Conservation (phyloP, 2,113 vertebrate species). For the Capreolus pygargus region DNA sequence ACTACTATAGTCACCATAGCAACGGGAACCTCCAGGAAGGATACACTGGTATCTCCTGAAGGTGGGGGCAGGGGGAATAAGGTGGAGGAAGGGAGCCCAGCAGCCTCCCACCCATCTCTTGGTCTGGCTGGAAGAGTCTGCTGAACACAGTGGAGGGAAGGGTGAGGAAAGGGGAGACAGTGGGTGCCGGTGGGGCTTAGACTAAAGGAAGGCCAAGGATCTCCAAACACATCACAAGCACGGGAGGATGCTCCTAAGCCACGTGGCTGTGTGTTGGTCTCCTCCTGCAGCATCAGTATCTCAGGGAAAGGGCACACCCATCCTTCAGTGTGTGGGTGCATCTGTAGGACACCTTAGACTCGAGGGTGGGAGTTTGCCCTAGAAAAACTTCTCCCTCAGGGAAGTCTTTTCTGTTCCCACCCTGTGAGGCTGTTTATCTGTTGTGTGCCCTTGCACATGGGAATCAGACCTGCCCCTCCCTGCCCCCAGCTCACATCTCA, state of each 20-base stretch:
- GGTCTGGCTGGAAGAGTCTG: constrained; percentile 25
- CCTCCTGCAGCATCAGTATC: not conserved
- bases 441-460: not conserved
- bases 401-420: constrained; percentile 18
- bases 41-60: constrained; percentile 61
- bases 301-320: not conserved
- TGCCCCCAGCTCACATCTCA: not conserved
- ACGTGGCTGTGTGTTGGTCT: not conserved
- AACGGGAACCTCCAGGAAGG: constrained; percentile 60
- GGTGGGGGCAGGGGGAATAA: not conserved
- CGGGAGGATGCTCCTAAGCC: not conserved
- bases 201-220: not conserved
- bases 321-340: not conserved
- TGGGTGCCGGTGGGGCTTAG: not conserved
- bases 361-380: not conserved
- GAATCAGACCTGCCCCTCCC: not conserved
- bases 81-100: constrained; percentile 23
- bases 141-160: not conserved
- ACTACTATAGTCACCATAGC: constrained; percentile 72
- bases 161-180: not conserved
- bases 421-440: not conserved
- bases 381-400: constrained; percentile 21
- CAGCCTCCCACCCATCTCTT: constrained; percentile 26
- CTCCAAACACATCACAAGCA: not conserved
- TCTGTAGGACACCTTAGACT: not conserved